phyloP scores from a whole-genome alignment of 2,888 invertebrate genomes.

The Hyposoter dolosus region DNA sequence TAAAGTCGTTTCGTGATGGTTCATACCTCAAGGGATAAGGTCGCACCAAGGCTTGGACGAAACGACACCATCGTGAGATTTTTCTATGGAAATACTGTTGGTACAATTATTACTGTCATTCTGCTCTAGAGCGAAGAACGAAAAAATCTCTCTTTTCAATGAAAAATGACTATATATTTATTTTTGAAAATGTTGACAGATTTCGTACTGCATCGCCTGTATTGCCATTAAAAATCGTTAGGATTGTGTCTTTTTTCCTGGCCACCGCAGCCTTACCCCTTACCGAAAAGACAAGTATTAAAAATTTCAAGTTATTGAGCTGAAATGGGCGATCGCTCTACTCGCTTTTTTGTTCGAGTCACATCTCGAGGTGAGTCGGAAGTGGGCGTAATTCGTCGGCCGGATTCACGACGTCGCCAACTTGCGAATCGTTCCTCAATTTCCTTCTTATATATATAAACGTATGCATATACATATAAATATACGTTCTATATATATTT shows the following conservation, averaged over 20 bases:
- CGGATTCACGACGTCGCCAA: conserved; percentile 58
- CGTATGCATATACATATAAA: background rate
- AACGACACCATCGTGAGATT: background rate
- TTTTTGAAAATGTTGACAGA: background rate
- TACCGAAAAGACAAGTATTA: conserved; percentile 37
- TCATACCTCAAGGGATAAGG: background rate
- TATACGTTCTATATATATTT: background rate
- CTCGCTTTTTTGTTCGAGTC: conserved; percentile 61
- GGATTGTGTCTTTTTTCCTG: background rate
- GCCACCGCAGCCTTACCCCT: background rate
- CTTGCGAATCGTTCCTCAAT: conserved; percentile 47
- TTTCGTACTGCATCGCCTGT: background rate
- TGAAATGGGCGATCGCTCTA: conserved; percentile 61
- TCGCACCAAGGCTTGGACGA: background rate
- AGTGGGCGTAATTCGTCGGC: conserved; percentile 65
- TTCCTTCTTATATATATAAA: background rate
- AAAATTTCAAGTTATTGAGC: conserved; percentile 48
- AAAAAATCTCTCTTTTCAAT: no score
- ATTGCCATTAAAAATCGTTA: background rate
- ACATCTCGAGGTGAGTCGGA: conserved; percentile 58
- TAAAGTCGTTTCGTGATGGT: no score
- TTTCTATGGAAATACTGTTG: background rate
- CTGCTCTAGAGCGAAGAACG: no score
- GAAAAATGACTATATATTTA: no score
- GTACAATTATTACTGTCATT: background rate